Base-by-base conservation (phyloP, 2,888 invertebrate species). In the Taphrorychus bicolor region DNA sequence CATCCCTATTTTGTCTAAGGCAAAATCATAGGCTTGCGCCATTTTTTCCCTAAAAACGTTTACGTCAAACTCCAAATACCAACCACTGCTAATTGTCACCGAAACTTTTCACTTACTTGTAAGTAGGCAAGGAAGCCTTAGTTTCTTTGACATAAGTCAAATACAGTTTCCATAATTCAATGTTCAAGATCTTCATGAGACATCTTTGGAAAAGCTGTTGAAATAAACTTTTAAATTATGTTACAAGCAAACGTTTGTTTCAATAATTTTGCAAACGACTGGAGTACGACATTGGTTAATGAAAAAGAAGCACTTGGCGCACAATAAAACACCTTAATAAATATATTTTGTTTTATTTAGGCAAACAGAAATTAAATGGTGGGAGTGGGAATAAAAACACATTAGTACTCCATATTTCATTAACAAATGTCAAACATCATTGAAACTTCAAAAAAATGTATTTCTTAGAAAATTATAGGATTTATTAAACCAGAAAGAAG, bases 1-100 rank as follows among this genome's bases (percentile, higher is more conserved):
- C 90, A 99, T 91, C 0, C 99, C 99, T 73, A 99, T 98, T 84
- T 98, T 98, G 72, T 99, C 99, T 72, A 99, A 83, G 0, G 99
- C 98, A 83, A 99, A 99, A 83, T 99, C 98, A 82, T 98, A 99
- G 0, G 99, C 98, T 82, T 99, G 97, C 0, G 98, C 98, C 94
- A 99, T 95, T 85, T 98, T 98, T 82, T 99, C 99, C 80, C 98
- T 97, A 81, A 80, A 81, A 18, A 18, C 21, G 7, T 45, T 1
- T 45, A 45, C 18, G n/a, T n/a, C n/a, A n/a, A n/a, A n/a, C n/a
- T n/a, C n/a, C n/a, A n/a, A n/a, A 49, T 5, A 18, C 3, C 14
- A 3, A 5, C 18, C 17, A 11, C 18, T 17, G 21, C 41, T 16
- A 53, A n/a, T n/a, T n/a, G n/a, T n/a, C n/a, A n/a, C n/a, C n/a